A percentile compares a stretch with the other conserved stretches of the same genome.
Evolutionary conservation across 2,113 vertebrate genomes (phyloP).

Genomic region (Garra rufa): DNA sequence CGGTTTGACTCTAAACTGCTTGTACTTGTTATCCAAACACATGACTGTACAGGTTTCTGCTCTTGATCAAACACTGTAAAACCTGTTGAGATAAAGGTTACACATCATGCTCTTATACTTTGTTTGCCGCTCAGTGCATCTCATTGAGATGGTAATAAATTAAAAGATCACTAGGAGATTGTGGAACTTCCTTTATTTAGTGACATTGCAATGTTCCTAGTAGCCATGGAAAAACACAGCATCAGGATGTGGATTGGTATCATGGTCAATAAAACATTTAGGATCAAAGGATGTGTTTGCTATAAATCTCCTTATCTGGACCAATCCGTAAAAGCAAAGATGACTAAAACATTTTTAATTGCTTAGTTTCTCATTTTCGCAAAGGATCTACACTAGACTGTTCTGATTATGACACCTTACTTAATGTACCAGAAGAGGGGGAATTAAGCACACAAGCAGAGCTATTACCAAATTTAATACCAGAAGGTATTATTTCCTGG

Average conservation of each 20-base stretch:
- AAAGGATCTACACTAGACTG: neutral
- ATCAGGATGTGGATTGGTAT: neutral
- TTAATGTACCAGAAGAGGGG: neutral
- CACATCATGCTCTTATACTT: conserved; percentile 5
- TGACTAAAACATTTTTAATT: conserved; percentile 1
- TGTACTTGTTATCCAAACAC: conserved; percentile 36
- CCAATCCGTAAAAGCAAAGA: neutral
- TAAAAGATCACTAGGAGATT: conserved; percentile 43
- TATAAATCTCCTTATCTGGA: neutral
- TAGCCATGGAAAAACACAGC: conserved; percentile 2
- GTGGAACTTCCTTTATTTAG: conserved; percentile 23
- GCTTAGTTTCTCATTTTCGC: neutral
- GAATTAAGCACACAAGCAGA: neutral
- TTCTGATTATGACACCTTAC: neutral
- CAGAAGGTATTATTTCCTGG: neutral
- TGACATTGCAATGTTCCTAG: neutral
- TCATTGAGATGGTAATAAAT: conserved; percentile 40
- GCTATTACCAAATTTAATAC: neutral
- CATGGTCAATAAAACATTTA: neutral
- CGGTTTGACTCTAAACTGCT: conserved; percentile 18
- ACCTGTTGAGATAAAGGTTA: neutral
- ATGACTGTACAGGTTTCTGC: neutral
- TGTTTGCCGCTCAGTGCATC: neutral
- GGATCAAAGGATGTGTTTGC: neutral
- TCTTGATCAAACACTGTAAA: conserved; percentile 42